A percentile compares a stretch with the other conserved stretches of the same genome.
Evolutionary conservation across 2,797 vertebrate genomes (phyloP).

Genomic region (Coccyzus lansbergi): DNA sequence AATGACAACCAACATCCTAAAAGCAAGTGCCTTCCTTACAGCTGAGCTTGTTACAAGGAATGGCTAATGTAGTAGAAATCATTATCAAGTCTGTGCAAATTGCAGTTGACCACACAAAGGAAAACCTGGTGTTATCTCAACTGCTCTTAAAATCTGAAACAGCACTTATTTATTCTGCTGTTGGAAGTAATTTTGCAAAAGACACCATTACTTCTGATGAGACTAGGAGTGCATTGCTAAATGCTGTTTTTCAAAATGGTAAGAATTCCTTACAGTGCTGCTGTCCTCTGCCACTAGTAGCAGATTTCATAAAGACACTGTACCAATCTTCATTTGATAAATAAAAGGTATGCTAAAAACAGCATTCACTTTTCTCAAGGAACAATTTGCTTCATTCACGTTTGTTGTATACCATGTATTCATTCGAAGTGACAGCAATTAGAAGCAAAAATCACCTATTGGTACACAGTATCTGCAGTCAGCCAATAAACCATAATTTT

Average conservation of each 20-base stretch:
- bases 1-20: constrained; percentile 44
- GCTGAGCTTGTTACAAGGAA: not conserved
- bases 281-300: not conserved
- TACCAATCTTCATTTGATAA: not conserved
- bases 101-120: not conserved
- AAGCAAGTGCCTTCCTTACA: constrained; percentile 2
- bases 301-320: not conserved
- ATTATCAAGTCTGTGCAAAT: not conserved
- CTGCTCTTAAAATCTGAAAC: not conserved
- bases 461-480: not conserved
- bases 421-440: not conserved
- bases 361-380: not conserved
- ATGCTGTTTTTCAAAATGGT: not conserved
- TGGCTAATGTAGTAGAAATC: not conserved
- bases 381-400: not conserved
- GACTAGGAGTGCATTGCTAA: not conserved
- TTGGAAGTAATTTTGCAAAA: not conserved
- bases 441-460: not conserved
- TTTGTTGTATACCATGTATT: not conserved
- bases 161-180: not conserved
- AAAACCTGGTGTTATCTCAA: not conserved
- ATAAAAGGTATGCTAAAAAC: not conserved
- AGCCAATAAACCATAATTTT: not conserved
- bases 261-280: not conserved
- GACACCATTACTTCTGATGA: not conserved